phyloP scores from a whole-genome alignment of 2,888 invertebrate species.

The Lasioglossum zephyrum region DNA sequence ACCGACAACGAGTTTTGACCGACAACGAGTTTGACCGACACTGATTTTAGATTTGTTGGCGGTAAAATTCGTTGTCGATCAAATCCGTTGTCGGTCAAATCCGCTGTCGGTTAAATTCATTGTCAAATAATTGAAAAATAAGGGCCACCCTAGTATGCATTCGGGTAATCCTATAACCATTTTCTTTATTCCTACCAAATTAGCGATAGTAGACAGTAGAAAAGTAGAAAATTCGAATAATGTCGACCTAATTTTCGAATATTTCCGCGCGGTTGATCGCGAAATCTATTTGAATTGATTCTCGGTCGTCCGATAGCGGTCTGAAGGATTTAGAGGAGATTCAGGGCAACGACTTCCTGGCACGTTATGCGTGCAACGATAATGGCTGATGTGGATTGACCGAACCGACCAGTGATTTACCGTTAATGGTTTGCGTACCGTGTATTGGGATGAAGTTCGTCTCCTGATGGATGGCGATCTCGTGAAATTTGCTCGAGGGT shows the following conservation, averaged over 20 bases:
- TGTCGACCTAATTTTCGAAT: background rate
- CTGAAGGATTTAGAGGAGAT: slow-evolving; percentile 52
- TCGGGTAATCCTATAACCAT: background rate
- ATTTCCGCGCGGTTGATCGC: background rate
- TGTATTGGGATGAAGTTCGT: slow-evolving; percentile 60
- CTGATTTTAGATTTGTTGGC: too few species aligned
- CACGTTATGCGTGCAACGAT: slow-evolving; percentile 47
- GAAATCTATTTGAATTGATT: slow-evolving; percentile 28
- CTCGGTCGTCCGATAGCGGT: slow-evolving; percentile 33
- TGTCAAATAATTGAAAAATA: too few species aligned
- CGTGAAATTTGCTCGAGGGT: slow-evolving; percentile 33
- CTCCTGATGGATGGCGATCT: slow-evolving; percentile 63
- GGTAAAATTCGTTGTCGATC: too few species aligned
- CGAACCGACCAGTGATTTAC: slow-evolving; percentile 57
- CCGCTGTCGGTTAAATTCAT: too few species aligned
- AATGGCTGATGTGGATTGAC: slow-evolving; percentile 61
- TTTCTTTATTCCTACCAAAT: background rate
- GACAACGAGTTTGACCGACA: too few species aligned
- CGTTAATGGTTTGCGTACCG: slow-evolving; percentile 40
- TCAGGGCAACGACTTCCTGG: slow-evolving; percentile 40
- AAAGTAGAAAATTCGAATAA: background rate
- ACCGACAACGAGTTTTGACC: too few species aligned
- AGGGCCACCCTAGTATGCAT: too few species aligned
- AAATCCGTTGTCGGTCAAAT: too few species aligned
- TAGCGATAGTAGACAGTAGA: too few species aligned